A percentile compares a stretch with the other conserved stretches of the same genome.
phyloP scores from a whole-genome alignment of 2,797 vertebrate species.

The Characodon lateralis region DNA sequence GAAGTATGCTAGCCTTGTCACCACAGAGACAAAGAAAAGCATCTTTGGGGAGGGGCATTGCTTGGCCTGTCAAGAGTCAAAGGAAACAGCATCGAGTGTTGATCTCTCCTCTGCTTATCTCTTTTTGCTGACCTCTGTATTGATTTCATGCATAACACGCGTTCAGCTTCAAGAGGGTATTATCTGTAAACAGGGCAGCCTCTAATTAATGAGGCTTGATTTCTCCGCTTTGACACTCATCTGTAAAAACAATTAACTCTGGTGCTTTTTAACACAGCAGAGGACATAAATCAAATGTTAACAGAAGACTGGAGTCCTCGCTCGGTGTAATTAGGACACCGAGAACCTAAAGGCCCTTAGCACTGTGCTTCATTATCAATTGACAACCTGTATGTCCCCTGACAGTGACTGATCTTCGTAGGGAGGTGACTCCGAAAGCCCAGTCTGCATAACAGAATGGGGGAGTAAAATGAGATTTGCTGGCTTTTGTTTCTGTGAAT shows the following conservation, averaged over 20 bases:
- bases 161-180: constrained; percentile 73
- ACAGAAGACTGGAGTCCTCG: constrained; percentile 88
- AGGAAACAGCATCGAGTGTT: constrained; percentile 13
- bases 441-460: constrained; percentile 54
- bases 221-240: constrained; percentile 88
- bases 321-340: constrained; percentile 90
- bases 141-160: constrained; percentile 27
- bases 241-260: constrained; percentile 94
- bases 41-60: neutral
- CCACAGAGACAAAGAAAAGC: neutral
- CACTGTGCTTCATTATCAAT: constrained; percentile 84
- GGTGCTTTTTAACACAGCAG: constrained; percentile 85
- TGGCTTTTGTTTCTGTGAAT: constrained; percentile 72
- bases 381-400: constrained; percentile 87
- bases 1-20: neutral
- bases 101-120: constrained; percentile 20
- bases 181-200: constrained; percentile 74
- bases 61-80: neutral
- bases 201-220: constrained; percentile 87
- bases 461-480: constrained; percentile 67
- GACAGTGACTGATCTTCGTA: constrained; percentile 82
- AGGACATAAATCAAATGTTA: constrained; percentile 96
- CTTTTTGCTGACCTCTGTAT: constrained; percentile 15
- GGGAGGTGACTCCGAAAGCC: constrained; percentile 67
- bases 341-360: constrained; percentile 84